These are phyloP conservation scores for Trilocha varians DNA, from an alignment of 2,888 invertebrate species.

Conservation along the genomic window DNA sequence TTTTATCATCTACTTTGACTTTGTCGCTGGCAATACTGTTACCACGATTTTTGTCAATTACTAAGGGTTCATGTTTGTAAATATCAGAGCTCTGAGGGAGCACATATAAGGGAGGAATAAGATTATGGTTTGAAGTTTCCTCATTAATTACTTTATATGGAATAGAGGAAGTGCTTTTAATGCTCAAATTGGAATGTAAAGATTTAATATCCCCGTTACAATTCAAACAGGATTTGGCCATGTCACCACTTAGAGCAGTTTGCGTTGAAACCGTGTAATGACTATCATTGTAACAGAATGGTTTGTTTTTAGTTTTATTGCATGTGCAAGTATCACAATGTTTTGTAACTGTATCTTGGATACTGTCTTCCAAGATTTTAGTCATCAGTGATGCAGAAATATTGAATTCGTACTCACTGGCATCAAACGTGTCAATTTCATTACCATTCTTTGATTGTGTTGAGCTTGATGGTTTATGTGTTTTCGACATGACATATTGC, in stretches of 20 bases:
- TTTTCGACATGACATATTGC: conserved; percentile 80
- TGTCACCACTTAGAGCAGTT: conserved; percentile 65
- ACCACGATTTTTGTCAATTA: conserved; percentile 26
- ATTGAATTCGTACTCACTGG: conserved; percentile 77
- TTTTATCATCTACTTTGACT: conserved; percentile 29
- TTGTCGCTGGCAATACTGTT: conserved; percentile 27
- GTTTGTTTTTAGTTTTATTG: conserved; percentile 67
- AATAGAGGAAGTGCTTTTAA: conserved; percentile 52
- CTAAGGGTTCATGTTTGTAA: conserved; percentile 18
- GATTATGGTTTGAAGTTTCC: conserved; percentile 29
- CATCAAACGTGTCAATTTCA: conserved; percentile 68
- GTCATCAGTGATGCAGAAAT: conserved; percentile 92
- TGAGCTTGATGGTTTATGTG: conserved; percentile 55
- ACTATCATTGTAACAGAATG: conserved; percentile 68
- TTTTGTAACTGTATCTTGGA: conserved; percentile 84
- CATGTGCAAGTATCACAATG: conserved; percentile 90
- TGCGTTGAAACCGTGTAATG: conserved; percentile 77
- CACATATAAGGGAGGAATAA: conserved; percentile 44
- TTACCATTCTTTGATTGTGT: conserved; percentile 49
- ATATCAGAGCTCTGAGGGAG: conserved; percentile 37
- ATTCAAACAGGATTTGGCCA: conserved; percentile 70
- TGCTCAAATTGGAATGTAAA: conserved; percentile 50
- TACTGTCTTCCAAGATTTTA: conserved; percentile 90
- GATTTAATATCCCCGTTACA: conserved; percentile 75
- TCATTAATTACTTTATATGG: conserved; percentile 47